Evolutionary conservation across 2,888 invertebrate species (phyloP).

Genomic region (Leptura quadrifasciata): DNA sequence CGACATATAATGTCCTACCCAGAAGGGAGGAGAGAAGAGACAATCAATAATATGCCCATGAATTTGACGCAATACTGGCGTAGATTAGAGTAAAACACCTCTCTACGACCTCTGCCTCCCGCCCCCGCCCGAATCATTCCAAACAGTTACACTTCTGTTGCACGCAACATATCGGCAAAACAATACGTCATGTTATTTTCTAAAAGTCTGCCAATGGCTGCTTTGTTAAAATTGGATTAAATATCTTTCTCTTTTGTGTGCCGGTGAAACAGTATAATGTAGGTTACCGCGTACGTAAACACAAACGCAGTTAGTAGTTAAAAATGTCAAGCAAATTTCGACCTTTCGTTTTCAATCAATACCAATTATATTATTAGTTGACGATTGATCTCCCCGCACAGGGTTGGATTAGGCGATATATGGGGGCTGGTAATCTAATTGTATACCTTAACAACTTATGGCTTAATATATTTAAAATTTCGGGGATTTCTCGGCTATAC

Average conservation of each 20-base stretch:
- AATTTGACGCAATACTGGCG: constrained; percentile 67
- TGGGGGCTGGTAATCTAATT: no score
- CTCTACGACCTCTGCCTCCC: constrained; percentile 44
- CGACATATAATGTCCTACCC: constrained; percentile 11
- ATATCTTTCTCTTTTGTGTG: constrained; percentile 29
- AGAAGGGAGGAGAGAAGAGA: constrained; percentile 52
- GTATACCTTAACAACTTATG: no score
- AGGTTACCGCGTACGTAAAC: constrained; percentile 15
- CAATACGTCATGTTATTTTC: constrained; percentile 24
- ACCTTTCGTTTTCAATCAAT: constrained; percentile 25
- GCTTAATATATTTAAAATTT: no score
- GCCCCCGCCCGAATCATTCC: constrained; percentile 29
- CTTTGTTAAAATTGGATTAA: constrained; percentile 24
- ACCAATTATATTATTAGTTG: constrained; percentile 17
- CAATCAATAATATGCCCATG: constrained; percentile 65
- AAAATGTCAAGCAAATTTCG: constrained; percentile 28
- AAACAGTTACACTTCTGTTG: constrained; percentile 52
- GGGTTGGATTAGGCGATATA: neutral
- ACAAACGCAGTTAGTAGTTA: constrained; percentile 22
- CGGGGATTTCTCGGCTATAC: no score
- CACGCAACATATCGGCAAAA: constrained; percentile 48
- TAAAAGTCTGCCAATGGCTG: constrained; percentile 12
- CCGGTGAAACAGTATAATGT: constrained; percentile 25
- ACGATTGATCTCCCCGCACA: neutral
- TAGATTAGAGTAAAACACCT: constrained; percentile 68